phyloP scores from a whole-genome alignment of 2,113 vertebrate genomes.

The Mobula birostris region DNA sequence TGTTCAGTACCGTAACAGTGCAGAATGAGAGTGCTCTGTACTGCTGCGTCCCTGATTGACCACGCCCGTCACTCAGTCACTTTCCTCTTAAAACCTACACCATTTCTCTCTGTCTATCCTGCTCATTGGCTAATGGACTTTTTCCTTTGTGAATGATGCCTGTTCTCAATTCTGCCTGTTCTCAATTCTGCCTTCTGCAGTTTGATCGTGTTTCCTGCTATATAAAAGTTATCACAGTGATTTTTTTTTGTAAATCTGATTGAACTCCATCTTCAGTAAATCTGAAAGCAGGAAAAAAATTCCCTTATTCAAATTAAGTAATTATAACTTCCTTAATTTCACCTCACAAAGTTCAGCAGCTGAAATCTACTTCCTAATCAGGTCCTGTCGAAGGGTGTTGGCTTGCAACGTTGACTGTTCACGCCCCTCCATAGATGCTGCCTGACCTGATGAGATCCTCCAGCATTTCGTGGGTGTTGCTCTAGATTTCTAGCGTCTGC shows the following conservation, averaged over 20 bases:
- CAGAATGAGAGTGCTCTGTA: too few species aligned
- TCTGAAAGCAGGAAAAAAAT: neutral
- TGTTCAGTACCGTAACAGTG: too few species aligned
- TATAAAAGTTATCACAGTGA: neutral
- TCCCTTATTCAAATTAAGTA: neutral
- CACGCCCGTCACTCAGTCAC: neutral
- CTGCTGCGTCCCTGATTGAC: neutral
- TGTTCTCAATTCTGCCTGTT: neutral
- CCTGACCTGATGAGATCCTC: too few species aligned
- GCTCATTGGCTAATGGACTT: neutral
- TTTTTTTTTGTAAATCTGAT: neutral
- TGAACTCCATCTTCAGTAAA: neutral
- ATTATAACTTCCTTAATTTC: neutral
- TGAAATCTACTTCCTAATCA: too few species aligned
- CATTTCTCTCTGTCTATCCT: neutral
- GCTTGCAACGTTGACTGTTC: too few species aligned
- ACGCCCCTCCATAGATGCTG: too few species aligned
- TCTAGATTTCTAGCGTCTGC: too few species aligned
- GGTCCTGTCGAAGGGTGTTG: too few species aligned
- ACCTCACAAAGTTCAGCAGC: neutral
- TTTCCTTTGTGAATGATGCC: neutral
- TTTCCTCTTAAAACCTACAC: neutral
- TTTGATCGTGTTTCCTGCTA: neutral
- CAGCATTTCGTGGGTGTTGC: too few species aligned
- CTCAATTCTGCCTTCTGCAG: neutral